Conservation (phyloP, 2,113 vertebrate species). For the Thalassoma bifasciatum region DNA sequence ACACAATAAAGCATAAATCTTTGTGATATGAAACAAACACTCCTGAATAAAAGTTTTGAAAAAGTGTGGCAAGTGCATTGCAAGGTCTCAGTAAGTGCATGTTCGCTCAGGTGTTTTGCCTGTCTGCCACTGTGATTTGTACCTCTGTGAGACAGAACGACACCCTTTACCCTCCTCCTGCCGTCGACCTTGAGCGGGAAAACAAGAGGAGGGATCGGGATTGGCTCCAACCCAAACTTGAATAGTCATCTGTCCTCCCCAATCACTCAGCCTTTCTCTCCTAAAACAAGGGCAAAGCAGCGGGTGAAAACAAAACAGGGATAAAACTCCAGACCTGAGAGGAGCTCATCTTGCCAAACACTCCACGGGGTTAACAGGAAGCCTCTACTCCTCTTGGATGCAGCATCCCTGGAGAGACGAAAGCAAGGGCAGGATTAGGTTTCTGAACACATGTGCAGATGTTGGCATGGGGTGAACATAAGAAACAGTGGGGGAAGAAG, state of each 20-base stretch:
- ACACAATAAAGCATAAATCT: neutral
- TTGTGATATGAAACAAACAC: conserved; percentile 8
- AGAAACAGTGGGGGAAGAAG: neutral
- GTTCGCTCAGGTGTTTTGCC: conserved; percentile 63
- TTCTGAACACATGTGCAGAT: conserved; percentile 30
- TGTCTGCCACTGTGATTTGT: conserved; percentile 63
- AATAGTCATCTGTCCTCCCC: conserved; percentile 75
- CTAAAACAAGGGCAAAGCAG: conserved; percentile 59
- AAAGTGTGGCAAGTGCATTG: conserved; percentile 35
- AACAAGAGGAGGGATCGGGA: conserved; percentile 49
- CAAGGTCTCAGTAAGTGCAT: conserved; percentile 58
- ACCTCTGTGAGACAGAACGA: conserved; percentile 61
- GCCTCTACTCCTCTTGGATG: conserved; percentile 18
- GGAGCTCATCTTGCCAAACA: conserved; percentile 26
- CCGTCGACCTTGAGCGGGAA: conserved; percentile 65
- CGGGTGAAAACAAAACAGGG: conserved; percentile 18
- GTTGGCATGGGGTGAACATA: neutral
- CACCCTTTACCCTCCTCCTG: conserved; percentile 53
- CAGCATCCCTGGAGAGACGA: conserved; percentile 10
- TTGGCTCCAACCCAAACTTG: conserved; percentile 70
- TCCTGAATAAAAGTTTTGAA: conserved; percentile 39
- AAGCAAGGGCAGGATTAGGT: conserved; percentile 15
- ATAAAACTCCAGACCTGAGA: conserved; percentile 49
- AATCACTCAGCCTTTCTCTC: conserved; percentile 67
- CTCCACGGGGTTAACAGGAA: conserved; percentile 13